Base-by-base conservation (phyloP, 2,888 invertebrate species). In the Protophormia terraenovae region DNA sequence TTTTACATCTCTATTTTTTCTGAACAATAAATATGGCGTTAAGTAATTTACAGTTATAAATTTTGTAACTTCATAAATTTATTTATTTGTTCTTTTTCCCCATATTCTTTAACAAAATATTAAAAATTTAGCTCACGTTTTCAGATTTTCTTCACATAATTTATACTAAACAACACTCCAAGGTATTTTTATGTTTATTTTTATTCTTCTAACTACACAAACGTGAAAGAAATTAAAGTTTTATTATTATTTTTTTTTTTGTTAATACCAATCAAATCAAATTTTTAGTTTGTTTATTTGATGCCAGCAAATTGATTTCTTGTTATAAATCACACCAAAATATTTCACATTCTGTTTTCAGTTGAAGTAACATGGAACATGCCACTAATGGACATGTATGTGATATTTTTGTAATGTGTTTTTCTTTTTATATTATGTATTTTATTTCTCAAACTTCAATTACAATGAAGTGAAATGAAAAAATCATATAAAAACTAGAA, bases 241-340 rank as follows among this genome's bases (percentile, higher is more conserved):
- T n/a, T n/a, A n/a, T n/a, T 64, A 47, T 47, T 12, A 4, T 41
- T 12, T 41, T 1, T 41, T 41, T 41, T n/a, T 47, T 27, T 24
- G 16, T 66, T 75, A 62, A 78, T 66, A 32, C 6, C 72, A 83
- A 78, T 78, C 66, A 71, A 77, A 58, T n/a, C 29, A 55, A 50
- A 60, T 45, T 62, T 27, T 73, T 32, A 41, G 22, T 77, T 67
- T 22, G 60, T 22, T 72, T 38, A 67, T 79, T 79, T 64, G 55
- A 75, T 66, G 84, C 64, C 75, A 67, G 58, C 79, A 75, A 84
- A 84, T 84, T 79, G 84, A 76, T 84, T 84, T 79, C 79, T 84
- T 84, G 84, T 71, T 79, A 79, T 76, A 84, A 84, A 79, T 79
- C 75, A 79, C 84, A 84, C 79, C 64, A 84, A 79, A 71, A 75